Conservation (phyloP, 2,113 vertebrate genomes). For the Glaucidium brasilianum region DNA sequence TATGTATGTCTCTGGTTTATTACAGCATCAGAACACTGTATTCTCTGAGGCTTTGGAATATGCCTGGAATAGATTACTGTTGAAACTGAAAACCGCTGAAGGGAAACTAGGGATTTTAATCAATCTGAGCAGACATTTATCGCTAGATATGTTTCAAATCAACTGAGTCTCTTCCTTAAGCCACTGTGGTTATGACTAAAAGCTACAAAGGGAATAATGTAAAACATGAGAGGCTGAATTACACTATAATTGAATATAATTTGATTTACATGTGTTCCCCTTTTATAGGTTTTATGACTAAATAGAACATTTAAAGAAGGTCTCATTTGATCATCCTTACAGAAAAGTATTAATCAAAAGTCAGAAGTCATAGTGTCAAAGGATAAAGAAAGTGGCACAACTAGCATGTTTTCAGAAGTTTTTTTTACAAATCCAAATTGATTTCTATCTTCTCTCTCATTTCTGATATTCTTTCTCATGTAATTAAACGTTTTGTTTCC, state of each 20-base stretch:
- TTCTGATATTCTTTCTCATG: background rate
- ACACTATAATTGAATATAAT: background rate
- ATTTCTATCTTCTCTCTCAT: background rate
- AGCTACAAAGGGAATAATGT: background rate
- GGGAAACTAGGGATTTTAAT: background rate
- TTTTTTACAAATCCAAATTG: background rate
- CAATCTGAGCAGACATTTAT: background rate
- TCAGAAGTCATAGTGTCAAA: background rate
- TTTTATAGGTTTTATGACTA: background rate
- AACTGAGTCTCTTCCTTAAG: background rate
- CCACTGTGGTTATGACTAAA: background rate
- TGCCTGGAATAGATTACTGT: background rate
- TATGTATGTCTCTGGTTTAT: background rate
- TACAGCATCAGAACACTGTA: background rate
- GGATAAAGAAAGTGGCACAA: background rate
- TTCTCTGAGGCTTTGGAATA: background rate
- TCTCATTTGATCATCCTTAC: background rate
- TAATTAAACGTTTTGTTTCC: background rate
- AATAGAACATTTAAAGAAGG: background rate
- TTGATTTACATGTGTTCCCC: background rate
- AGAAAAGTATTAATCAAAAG: background rate
- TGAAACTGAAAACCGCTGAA: constrained; percentile 8
- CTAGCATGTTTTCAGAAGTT: background rate
- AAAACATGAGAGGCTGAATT: background rate
- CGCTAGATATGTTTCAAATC: background rate